Percentiles rank a stretch among this genome's conserved stretches.
These are phyloP conservation scores for Blastobasis lacticolella DNA, from an alignment of 2,888 invertebrate genomes.

Conservation along the genomic window DNA sequence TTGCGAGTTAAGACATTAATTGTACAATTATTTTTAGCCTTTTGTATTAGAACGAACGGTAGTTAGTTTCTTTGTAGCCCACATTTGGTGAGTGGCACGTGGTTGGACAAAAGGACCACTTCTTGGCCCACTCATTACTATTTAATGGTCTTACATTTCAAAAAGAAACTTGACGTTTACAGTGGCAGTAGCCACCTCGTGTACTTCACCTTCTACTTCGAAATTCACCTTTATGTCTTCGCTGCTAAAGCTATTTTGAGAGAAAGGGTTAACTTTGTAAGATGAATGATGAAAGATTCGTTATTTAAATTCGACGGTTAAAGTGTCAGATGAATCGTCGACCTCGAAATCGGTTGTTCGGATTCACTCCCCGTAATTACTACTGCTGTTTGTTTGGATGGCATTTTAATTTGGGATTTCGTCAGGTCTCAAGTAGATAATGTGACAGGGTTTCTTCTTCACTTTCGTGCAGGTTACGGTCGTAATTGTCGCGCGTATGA, in stretches of 20 bases:
- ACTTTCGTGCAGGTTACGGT: neutral
- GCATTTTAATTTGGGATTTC: slow-evolving; percentile 45
- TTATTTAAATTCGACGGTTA: slow-evolving; percentile 62
- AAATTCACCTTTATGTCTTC: slow-evolving; percentile 19
- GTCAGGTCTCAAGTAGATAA: slow-evolving; percentile 3
- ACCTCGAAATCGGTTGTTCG: slow-evolving; percentile 61
- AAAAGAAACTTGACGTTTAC: slow-evolving; percentile 55
- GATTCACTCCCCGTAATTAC: slow-evolving; percentile 63
- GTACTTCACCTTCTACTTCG: neutral
- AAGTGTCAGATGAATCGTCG: slow-evolving; percentile 66
- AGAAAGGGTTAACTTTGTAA: slow-evolving; percentile 19
- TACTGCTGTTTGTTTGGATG: slow-evolving; percentile 28
- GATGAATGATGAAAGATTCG: slow-evolving; percentile 47
- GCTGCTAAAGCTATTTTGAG: slow-evolving; percentile 10
- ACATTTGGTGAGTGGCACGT: slow-evolving; percentile 60
- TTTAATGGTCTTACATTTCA: slow-evolving; percentile 65
- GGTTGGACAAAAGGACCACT: slow-evolving; percentile 61
- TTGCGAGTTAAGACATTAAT: slow-evolving; percentile 53
- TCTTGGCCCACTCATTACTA: slow-evolving; percentile 67
- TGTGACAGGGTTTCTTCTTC: slow-evolving; percentile 9
- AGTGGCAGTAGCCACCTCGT: slow-evolving; percentile 22
- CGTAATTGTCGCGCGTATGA: no score
- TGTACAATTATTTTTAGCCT: slow-evolving; percentile 67
- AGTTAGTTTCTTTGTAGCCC: slow-evolving; percentile 57
- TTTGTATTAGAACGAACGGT: slow-evolving; percentile 64